Conservation (phyloP, 2,797 vertebrate genomes). For the Sebastes trivittatus region DNA sequence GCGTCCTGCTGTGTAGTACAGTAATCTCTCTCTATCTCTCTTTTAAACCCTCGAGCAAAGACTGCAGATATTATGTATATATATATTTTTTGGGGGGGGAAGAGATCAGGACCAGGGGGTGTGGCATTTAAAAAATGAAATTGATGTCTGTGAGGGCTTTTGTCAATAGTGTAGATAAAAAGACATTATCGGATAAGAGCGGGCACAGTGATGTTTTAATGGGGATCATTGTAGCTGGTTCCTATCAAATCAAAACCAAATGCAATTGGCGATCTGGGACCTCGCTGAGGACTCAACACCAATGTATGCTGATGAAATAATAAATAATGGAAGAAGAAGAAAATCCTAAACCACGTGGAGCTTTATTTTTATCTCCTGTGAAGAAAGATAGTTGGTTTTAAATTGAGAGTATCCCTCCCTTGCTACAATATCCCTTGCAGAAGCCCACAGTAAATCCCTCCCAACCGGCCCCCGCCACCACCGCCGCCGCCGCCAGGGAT, state of each 20-base stretch:
- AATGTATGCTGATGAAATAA: not conserved
- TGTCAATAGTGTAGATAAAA: constrained; percentile 18
- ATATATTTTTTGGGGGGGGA: not conserved
- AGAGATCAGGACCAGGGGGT: not conserved
- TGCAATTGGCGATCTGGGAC: not conserved
- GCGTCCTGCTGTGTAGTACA: not conserved
- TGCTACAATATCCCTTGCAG: constrained; percentile 15
- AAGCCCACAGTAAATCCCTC: constrained; percentile 55
- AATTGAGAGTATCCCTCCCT: constrained; percentile 36
- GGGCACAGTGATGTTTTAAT: constrained; percentile 15
- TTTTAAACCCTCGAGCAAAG: not conserved
- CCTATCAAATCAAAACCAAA: constrained; percentile 13
- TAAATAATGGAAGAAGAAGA: constrained; percentile 37
- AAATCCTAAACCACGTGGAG: not conserved
- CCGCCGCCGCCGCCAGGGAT: constrained; percentile 48
- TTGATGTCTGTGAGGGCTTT: not conserved
- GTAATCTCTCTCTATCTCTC: constrained; percentile 3
- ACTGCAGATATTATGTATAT: not conserved
- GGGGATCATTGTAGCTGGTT: constrained; percentile 6
- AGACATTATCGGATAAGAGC: constrained; percentile 29
- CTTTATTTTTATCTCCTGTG: constrained; percentile 6
- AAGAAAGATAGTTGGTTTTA: constrained; percentile 34
- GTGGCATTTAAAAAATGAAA: not conserved
- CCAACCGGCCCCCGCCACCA: not conserved
- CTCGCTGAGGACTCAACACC: not conserved